phyloP scores from a whole-genome alignment of 2,888 invertebrate genomes.

The Amblyjoppa fuscipennis region DNA sequence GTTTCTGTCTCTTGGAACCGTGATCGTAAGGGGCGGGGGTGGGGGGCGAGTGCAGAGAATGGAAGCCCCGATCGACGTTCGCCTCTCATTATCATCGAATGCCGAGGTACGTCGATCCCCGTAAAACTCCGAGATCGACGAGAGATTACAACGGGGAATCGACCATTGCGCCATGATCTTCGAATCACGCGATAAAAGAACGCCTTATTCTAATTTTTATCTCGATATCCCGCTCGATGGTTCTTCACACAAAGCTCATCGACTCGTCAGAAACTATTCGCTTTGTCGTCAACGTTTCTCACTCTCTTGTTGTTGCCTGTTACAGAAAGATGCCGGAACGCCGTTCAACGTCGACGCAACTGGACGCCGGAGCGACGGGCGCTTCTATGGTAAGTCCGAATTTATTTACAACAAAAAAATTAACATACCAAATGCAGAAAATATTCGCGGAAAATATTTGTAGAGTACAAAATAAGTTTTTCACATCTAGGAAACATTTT shows the following conservation, averaged over 20 bases:
- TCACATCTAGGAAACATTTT: too few species aligned
- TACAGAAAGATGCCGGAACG: constrained; percentile 55
- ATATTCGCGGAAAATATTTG: too few species aligned
- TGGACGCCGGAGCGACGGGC: constrained; percentile 33
- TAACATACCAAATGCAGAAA: too few species aligned
- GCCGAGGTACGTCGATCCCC: constrained; percentile 46
- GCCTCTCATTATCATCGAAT: constrained; percentile 64
- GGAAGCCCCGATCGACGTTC: constrained; percentile 62
- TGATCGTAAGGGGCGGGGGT: constrained; percentile 17
- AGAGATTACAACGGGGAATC: constrained; percentile 26
- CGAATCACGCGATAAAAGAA: constrained; percentile 44
- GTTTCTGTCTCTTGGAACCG: constrained; percentile 35
- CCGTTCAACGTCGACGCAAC: constrained; percentile 28
- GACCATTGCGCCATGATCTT: constrained; percentile 50
- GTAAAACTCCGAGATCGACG: constrained; percentile 25
- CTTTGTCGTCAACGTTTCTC: background rate
- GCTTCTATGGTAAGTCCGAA: constrained; percentile 60
- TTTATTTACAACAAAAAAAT: background rate
- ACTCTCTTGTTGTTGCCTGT: background rate
- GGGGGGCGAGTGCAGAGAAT: background rate
- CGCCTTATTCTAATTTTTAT: constrained; percentile 24
- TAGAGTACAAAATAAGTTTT: too few species aligned
- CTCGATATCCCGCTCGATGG: constrained; percentile 51
- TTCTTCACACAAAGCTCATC: constrained; percentile 15
- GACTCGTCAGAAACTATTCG: constrained; percentile 27